phyloP scores from a whole-genome alignment of 1,140 invertebrate genomes.

The Leptopilina boulardi region DNA sequence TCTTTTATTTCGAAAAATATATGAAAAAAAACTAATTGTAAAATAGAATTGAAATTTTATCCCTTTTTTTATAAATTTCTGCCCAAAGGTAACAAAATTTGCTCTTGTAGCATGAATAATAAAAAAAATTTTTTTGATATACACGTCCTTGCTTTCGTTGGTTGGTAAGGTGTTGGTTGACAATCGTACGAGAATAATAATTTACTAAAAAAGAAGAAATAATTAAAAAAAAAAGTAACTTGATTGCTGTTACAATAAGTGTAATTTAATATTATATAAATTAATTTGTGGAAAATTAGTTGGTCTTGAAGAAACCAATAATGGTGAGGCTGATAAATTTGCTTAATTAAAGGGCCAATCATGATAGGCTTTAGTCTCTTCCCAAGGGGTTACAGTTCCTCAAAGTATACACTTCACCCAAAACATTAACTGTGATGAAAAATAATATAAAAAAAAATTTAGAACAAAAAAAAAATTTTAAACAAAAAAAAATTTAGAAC shows the following conservation, averaged over 20 bases:
- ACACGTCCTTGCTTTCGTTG: slow-evolving; percentile 53
- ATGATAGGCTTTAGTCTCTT: slow-evolving; percentile 27
- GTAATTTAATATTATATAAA: neutral
- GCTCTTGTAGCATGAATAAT: neutral
- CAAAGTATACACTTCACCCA: slow-evolving; percentile 20
- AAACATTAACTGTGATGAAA: neutral
- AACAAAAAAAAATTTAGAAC: neutral
- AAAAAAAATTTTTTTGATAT: neutral
- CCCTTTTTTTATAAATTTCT: neutral
- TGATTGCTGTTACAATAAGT: neutral
- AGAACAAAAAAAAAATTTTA: neutral
- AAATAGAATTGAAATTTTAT: too few relatives aligned
- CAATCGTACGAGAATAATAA: slow-evolving; percentile 2
- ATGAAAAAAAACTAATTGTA: too few relatives aligned
- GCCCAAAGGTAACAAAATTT: neutral
- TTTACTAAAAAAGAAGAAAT: neutral
- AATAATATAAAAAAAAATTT: neutral
- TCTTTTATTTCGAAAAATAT: too few relatives aligned
- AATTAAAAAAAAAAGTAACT: neutral
- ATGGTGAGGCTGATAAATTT: slow-evolving; percentile 8
- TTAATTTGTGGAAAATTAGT: slow-evolving; percentile 4
- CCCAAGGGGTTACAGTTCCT: slow-evolving; percentile 18
- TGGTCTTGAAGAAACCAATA: neutral
- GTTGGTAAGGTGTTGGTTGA: slow-evolving; percentile 66
- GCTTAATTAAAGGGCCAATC: slow-evolving; percentile 12